Percentiles rank a stretch among this genome's conserved stretches.
phyloP scores from a whole-genome alignment of 2,113 vertebrate species.

The Hydropotes inermis region DNA sequence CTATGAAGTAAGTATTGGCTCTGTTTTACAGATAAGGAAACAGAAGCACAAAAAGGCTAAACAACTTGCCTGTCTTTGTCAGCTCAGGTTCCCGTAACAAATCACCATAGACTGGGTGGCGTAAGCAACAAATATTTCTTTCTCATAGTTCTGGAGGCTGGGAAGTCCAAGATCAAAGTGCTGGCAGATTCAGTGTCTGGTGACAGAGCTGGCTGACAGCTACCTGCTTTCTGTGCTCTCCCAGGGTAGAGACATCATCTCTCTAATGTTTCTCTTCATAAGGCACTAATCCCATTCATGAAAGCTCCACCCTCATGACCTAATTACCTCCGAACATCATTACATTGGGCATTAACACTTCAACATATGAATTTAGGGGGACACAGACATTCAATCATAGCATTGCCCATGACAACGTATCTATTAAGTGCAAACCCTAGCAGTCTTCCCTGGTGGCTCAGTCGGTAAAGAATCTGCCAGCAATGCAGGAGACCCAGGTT shows the following conservation, averaged over 20 bases:
- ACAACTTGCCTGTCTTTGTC: background rate
- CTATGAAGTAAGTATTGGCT: background rate
- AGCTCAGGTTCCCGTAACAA: background rate
- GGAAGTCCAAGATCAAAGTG: background rate
- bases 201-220: background rate
- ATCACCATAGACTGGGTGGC: background rate
- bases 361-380: background rate
- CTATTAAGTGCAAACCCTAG: background rate
- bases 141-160: background rate
- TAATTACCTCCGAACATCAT: background rate
- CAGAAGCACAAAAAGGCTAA: background rate
- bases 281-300: background rate
- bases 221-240: background rate
- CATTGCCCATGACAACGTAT: background rate
- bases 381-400: background rate
- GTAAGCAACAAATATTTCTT: background rate
- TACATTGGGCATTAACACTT: background rate
- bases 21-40: background rate
- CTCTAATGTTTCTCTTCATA: background rate
- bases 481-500: background rate
- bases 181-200: background rate
- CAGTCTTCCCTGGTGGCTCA: background rate
- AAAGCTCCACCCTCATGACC: background rate
- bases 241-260: background rate
- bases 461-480: background rate